Percentiles rank a stretch among this genome's conserved stretches.
Conservation (phyloP, 2,797 vertebrate genomes). For the Loriculus beryllinus region DNA sequence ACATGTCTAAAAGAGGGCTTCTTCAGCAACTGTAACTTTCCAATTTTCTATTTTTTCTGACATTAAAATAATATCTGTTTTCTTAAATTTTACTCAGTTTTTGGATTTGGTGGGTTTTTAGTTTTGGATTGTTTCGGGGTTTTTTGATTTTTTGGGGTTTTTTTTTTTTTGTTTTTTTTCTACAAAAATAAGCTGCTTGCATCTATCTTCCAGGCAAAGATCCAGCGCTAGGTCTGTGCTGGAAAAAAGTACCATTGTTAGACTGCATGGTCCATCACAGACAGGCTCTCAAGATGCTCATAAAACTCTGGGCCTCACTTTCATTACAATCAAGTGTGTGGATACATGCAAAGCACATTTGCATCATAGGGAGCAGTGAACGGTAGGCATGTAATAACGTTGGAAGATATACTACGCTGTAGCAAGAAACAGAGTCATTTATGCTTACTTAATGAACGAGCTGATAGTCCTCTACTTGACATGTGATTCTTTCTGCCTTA, state of each 20-base stretch:
- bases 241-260: neutral
- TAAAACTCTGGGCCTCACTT: slow-evolving; percentile 33
- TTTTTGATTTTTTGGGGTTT: too few relatives aligned
- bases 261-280: neutral
- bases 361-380: neutral
- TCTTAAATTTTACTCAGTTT: neutral
- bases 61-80: neutral
- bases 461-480: neutral
- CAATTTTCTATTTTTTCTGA: neutral
- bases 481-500: neutral
- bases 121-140: neutral
- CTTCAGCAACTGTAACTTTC: neutral
- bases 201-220: neutral
- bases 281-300: neutral
- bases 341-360: slow-evolving; percentile 6
- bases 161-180: too few relatives aligned
- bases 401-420: neutral
- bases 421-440: neutral
- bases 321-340: neutral
- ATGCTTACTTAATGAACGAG: neutral
- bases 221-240: neutral
- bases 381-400: accelerated
- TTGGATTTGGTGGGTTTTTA: neutral
- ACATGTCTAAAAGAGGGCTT: neutral
- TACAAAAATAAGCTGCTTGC: neutral